Conservation (phyloP, 2,888 invertebrate species). For the Drosophila silvestris region DNA sequence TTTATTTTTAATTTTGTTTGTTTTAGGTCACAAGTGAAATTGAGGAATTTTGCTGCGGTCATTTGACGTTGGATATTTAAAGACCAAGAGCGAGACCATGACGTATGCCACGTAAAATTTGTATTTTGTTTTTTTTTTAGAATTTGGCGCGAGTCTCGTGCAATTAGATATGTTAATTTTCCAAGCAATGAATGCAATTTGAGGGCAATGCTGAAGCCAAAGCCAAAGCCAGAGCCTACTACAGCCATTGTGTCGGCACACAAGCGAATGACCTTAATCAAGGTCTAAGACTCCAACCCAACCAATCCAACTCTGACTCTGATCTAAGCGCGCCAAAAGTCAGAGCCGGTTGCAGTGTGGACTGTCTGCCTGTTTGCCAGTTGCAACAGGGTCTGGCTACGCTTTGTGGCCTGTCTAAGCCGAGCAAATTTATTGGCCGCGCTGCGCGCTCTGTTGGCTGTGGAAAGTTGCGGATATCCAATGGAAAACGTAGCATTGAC, state of each 20-base stretch:
- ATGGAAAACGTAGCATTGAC: constrained; percentile 24
- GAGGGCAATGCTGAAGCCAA: background rate
- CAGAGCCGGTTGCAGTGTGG: constrained; percentile 53
- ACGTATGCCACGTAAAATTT: constrained; percentile 45
- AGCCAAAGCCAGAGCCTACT: constrained; percentile 17
- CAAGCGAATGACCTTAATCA: constrained; percentile 84
- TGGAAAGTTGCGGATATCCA: constrained; percentile 35
- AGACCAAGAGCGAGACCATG: constrained; percentile 14
- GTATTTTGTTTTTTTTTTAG: background rate
- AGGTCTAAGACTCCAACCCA: constrained; percentile 74
- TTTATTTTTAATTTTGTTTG: constrained; percentile 10
- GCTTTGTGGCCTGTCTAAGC: constrained; percentile 61
- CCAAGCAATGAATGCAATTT: constrained; percentile 36
- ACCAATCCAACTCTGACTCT: constrained; percentile 22
- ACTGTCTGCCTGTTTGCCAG: constrained; percentile 13
- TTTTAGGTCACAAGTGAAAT: constrained; percentile 42
- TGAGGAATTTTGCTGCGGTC: constrained; percentile 38
- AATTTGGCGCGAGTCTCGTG: constrained; percentile 49
- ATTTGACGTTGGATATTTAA: constrained; percentile 15
- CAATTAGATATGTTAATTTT: constrained; percentile 64
- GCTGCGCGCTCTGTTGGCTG: constrained; percentile 35
- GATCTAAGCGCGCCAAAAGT: constrained; percentile 50
- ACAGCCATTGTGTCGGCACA: constrained; percentile 53
- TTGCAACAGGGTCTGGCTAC: constrained; percentile 20
- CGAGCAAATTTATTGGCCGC: constrained; percentile 59